Conservation (phyloP, 2,888 invertebrate genomes). For the Liodrosophila aerea region DNA sequence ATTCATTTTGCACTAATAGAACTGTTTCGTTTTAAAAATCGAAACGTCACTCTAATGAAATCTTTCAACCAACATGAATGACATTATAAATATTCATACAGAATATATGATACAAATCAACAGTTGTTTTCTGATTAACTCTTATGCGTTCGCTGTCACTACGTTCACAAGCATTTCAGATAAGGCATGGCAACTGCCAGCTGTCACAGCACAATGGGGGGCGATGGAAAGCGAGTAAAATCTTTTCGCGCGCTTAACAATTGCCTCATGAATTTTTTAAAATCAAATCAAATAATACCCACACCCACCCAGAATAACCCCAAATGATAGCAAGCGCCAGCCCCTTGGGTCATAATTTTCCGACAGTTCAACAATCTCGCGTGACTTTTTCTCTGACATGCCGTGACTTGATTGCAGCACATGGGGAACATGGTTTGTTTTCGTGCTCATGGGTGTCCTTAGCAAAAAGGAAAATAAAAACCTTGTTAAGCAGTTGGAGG, state of each 20-base stretch:
- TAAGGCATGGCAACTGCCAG: slow-evolving; percentile 12
- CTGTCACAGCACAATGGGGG: slow-evolving; percentile 12
- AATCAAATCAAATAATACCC: slow-evolving; percentile 57
- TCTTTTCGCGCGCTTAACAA: slow-evolving; percentile 46
- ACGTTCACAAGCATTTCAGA: slow-evolving; percentile 6
- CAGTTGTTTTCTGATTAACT: slow-evolving; percentile 15
- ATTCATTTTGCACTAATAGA: too few species aligned
- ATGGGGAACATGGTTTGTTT: slow-evolving; percentile 48
- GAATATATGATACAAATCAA: slow-evolving; percentile 3
- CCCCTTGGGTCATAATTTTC: slow-evolving; percentile 64
- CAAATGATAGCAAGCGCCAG: slow-evolving; percentile 15
- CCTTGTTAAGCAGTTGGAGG: not conserved
- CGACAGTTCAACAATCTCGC: slow-evolving; percentile 65
- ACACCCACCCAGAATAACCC: slow-evolving; percentile 23
- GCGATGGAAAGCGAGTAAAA: slow-evolving; percentile 5
- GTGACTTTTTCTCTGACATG: slow-evolving; percentile 62
- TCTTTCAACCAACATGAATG: not conserved
- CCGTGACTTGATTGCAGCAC: slow-evolving; percentile 60
- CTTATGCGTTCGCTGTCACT: slow-evolving; percentile 2
- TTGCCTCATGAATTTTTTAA: slow-evolving; percentile 68
- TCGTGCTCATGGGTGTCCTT: slow-evolving; percentile 10
- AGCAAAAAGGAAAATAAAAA: not conserved
- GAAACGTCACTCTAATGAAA: not conserved
- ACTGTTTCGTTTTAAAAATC: not conserved
- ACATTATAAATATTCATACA: slow-evolving; percentile 5